Base-by-base conservation (phyloP, 2,888 invertebrate genomes). In the Zhengitettix transpicula region DNA sequence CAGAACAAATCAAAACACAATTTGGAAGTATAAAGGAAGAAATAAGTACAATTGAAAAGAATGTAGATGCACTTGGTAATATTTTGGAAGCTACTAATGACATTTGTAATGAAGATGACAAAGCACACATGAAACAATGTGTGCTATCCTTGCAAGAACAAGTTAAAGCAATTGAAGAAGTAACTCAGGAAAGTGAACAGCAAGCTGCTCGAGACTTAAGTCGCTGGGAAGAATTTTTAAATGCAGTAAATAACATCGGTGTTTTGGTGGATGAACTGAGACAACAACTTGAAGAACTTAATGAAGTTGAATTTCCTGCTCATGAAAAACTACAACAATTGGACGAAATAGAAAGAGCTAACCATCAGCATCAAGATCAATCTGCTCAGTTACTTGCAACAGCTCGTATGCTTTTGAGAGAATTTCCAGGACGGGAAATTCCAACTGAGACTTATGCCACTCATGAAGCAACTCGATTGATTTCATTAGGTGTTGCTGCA, bases 191-290 rank as follows among this genome's bases (percentile, higher is more conserved):
- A 61, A 81, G 78, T 63, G 79, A 81, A 66, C 72, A 72, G 15
- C 74, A 79, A 62, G 78, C 78, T 2, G 75, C 75, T 59, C 80
- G 82, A 68, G 79, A 81, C 66, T 75, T 87, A 64, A 78, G 78
- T 58, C 81, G 82, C 66, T 89, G 88, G 87, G 78, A 81, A 52
- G 83, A 81, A 66, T 89, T 88, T 69, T 72, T 85, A 60, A 75
- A 81, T 14, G 81, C 81, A 40, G 77, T 85, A 5, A 76, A 81
- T 52, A 79, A 77, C 65, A 74, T 85, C n/a, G 75, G 72, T 56
- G 72, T 74, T 65, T 74, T 76, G 61, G 77, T 82, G 11, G 72
- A 77, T 57, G 71, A 71, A 60, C 72, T 79, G 63, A 69, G 67
- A 9, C 64, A 64, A 57, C 75, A 78, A 64, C 69, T 86, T 40